phyloP scores from a whole-genome alignment of 2,113 vertebrate species.

The Rhineura floridana region DNA sequence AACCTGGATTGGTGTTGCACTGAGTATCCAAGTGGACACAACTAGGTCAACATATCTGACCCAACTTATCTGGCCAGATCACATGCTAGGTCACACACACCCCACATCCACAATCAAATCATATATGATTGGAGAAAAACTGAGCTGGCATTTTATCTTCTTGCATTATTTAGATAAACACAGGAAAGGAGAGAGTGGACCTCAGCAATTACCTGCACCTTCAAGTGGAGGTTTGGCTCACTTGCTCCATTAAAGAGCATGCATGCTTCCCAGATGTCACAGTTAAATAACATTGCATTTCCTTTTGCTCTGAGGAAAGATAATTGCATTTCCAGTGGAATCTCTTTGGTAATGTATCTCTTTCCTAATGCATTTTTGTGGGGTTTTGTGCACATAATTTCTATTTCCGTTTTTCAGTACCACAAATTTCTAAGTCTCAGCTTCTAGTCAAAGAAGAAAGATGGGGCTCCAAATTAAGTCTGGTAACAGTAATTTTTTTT shows the following conservation, averaged over 20 bases:
- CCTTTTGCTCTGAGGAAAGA: slow-evolving; percentile 49
- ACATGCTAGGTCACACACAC: no score
- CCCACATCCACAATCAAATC: no score
- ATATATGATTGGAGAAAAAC: neutral
- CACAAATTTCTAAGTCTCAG: slow-evolving; percentile 31
- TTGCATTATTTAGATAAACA: neutral
- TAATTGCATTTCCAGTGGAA: slow-evolving; percentile 59
- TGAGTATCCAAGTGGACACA: no score
- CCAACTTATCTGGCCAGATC: no score
- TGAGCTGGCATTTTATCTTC: neutral
- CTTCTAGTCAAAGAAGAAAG: slow-evolving; percentile 52
- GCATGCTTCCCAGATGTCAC: neutral
- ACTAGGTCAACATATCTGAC: no score
- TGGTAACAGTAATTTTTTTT: slow-evolving; percentile 59
- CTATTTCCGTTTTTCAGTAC: slow-evolving; percentile 49
- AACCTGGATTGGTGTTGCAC: no score
- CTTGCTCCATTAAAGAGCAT: neutral
- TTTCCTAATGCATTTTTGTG: slow-evolving; percentile 43
- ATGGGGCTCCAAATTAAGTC: slow-evolving; percentile 44
- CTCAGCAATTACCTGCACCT: slow-evolving; percentile 16
- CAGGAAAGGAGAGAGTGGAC: neutral
- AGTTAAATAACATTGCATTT: slow-evolving; percentile 7
- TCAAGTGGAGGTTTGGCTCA: neutral
- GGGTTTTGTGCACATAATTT: slow-evolving; percentile 41
- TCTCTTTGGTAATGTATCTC: slow-evolving; percentile 51